Evolutionary conservation across 1,140 invertebrate species (phyloP), one percentile per base, ranked within the genome.

Genomic region (Archivesica marissinica): DNA sequence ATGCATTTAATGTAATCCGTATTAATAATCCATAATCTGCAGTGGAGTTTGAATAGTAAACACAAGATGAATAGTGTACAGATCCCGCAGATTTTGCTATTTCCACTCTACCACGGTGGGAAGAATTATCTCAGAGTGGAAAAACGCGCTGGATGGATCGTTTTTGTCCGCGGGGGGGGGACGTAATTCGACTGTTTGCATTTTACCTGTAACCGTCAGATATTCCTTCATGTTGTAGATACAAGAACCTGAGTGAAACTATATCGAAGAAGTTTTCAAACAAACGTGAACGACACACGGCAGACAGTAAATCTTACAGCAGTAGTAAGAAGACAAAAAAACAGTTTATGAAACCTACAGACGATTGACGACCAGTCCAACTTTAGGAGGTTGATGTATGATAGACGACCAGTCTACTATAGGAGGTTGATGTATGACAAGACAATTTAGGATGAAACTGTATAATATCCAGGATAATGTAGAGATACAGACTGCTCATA

Each of bases 281-380:
- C 17, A 81, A 81, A 70, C 78, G 78, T 6, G 33, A 81, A 47
- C 25, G 78, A 33, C 28, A 35, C 33, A 17, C 33, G 20, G 30
- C 44, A 38, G 52, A 56, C 3, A n/a, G 23, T 3, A 52, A 74
- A 4, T 25, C 78, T 23, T 15, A 41, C 20, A 66, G 9, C 28
- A 20, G 30, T 11, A 81, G n/a, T 23, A 70, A 81, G 20, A 79
- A 64, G 30, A 2, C 17, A n/a, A 79, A 79, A 41, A 81, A 66
- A 70, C 39, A 81, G n/a, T 81, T 81, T 25, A 52, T 70, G 0
- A 81, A 81, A 70, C 78, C 78, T 7, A 30, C 38, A 11, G 78
- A 68, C 38, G 64, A 81, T 30, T 80, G 77, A 64, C n/a, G n/a
- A n/a, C n/a, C n/a, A n/a, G n/a, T n/a, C n/a, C n/a, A n/a, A n/a